Percentiles rank a stretch among this genome's conserved stretches.
Conservation (phyloP, 2,797 vertebrate species). For the Dicrostonyx torquatus region DNA sequence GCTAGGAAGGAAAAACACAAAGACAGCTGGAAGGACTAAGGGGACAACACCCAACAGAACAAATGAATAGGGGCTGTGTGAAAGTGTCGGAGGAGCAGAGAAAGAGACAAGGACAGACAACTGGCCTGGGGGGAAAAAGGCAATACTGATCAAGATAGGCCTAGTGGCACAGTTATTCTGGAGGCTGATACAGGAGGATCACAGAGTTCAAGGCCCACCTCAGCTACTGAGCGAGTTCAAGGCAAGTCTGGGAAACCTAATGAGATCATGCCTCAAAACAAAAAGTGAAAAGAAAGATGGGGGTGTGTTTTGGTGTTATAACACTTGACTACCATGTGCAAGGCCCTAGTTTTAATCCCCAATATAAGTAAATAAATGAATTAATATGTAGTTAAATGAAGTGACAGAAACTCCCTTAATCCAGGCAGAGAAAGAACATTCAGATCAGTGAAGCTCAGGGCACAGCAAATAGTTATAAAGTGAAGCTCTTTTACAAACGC, state of each 20-base stretch:
- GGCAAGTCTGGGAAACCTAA: background rate
- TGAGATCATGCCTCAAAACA: background rate
- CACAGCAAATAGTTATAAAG: background rate
- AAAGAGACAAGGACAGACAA: background rate
- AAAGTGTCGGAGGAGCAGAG: background rate
- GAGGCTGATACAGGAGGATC: background rate
- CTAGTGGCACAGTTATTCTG: background rate
- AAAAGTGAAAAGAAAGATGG: background rate
- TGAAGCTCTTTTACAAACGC: background rate
- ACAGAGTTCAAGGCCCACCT: background rate
- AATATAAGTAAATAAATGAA: background rate
- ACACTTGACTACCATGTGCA: background rate
- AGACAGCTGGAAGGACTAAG: background rate
- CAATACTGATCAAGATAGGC: background rate
- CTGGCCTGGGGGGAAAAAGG: background rate
- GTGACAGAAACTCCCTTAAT: background rate
- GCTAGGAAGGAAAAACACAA: background rate
- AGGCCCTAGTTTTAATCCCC: background rate
- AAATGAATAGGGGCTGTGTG: background rate
- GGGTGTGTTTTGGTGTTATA: background rate
- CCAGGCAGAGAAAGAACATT: background rate
- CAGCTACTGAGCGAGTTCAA: background rate
- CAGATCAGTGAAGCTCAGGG: background rate
- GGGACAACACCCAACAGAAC: background rate
- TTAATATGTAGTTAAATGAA: background rate